phyloP scores from a whole-genome alignment of 2,113 vertebrate species.

The Menidia beryllina region DNA sequence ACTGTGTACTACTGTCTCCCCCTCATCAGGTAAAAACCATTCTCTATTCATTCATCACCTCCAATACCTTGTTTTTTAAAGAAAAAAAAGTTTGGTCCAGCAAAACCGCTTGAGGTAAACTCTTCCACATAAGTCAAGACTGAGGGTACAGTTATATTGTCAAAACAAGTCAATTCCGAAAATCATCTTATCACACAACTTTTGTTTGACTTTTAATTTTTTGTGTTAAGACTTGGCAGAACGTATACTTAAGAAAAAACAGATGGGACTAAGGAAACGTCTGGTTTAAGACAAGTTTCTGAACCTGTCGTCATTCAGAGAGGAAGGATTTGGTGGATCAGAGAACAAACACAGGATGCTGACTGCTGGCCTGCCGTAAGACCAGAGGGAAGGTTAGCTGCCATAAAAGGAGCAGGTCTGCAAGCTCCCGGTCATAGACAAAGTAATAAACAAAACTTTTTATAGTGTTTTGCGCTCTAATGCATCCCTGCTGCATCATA shows the following conservation, averaged over 20 bases:
- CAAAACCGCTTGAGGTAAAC: not conserved
- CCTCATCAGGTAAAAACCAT: conserved; percentile 29
- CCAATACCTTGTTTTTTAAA: not conserved
- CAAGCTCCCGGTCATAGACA: conserved; percentile 37
- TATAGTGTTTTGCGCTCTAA: conserved; percentile 48
- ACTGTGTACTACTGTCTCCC: conserved; percentile 35
- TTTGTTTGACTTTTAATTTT: not conserved
- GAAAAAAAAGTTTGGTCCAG: conserved; percentile 3
- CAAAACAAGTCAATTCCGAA: too few relatives aligned
- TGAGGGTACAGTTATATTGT: not conserved
- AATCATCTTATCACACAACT: too few relatives aligned
- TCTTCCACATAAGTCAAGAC: conserved; percentile 3
- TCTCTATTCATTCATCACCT: conserved; percentile 5
- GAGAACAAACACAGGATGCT: conserved; percentile 71
- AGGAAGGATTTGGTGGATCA: conserved; percentile 49
- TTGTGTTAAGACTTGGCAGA: not conserved
- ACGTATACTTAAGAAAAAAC: too few relatives aligned
- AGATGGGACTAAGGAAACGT: not conserved
- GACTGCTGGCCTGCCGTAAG: conserved; percentile 24
- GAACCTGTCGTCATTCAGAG: not conserved
- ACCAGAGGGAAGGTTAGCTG: conserved; percentile 29
- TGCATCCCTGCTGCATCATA: conserved; percentile 54
- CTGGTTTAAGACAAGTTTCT: not conserved
- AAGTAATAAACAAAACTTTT: conserved; percentile 54
- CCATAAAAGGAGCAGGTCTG: conserved; percentile 66